Evolutionary conservation across 2,888 invertebrate species (phyloP).

Genomic region (Hoplodrina ambigua): DNA sequence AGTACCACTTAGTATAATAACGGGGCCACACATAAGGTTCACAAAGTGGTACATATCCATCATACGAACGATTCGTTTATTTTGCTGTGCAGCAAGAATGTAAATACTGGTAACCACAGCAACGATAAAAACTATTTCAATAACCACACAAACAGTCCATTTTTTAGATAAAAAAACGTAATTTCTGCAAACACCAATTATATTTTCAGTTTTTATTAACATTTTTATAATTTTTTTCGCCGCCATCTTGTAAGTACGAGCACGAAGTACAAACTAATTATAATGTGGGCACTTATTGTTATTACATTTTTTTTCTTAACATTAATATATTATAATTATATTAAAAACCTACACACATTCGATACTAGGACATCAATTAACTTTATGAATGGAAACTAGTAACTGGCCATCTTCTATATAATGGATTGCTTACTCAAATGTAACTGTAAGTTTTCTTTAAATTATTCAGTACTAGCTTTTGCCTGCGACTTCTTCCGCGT

Average conservation of each 20-base stretch:
- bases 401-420: no score
- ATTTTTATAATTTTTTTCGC: not conserved
- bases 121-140: not conserved
- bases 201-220: not conserved
- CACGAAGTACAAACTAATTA: no score
- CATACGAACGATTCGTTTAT: not conserved
- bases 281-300: no score
- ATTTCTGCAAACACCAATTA: not conserved
- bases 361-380: no score
- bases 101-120: not conserved
- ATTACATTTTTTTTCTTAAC: no score
- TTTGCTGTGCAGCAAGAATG: not conserved
- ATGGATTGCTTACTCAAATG: no score
- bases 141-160: not conserved
- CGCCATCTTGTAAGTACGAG: not conserved
- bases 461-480: no score
- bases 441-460: no score
- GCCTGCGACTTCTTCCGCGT: no score
- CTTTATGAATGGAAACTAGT: no score
- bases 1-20: not conserved
- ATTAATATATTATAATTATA: no score
- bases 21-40: not conserved
- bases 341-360: no score
- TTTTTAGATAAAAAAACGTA: not conserved
- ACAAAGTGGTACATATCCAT: not conserved